phyloP scores from a whole-genome alignment of 1,140 invertebrate genomes.

The Acromyrmex echinatior region DNA sequence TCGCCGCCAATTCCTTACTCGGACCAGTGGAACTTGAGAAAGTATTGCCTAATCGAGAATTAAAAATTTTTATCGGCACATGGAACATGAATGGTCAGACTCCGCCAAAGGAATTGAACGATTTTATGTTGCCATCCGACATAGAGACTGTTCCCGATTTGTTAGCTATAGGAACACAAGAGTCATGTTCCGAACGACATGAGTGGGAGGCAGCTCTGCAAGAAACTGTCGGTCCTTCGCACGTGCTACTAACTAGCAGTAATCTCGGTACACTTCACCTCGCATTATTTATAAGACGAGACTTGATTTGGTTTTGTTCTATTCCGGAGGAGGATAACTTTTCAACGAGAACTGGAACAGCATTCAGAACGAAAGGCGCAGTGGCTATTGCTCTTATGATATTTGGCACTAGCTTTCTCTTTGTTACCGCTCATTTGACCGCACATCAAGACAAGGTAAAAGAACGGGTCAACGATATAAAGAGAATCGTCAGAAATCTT shows the following conservation, averaged over 20 bases:
- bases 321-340: slow-evolving; percentile 95
- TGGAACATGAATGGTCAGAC: slow-evolving; percentile 98
- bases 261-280: slow-evolving; percentile 93
- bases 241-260: slow-evolving; percentile 90
- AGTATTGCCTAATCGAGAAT: slow-evolving; percentile 93
- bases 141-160: slow-evolving; percentile 96
- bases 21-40: slow-evolving; percentile 94
- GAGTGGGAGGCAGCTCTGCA: slow-evolving; percentile 97
- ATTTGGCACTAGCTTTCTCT: slow-evolving; percentile 97
- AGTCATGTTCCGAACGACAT: slow-evolving; percentile 93
- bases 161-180: slow-evolving; percentile 96
- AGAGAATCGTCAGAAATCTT: slow-evolving; percentile 93
- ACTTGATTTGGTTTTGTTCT: slow-evolving; percentile 97
- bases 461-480: slow-evolving; percentile 94
- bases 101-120: slow-evolving; percentile 93
- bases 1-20: slow-evolving; percentile 92
- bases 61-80: slow-evolving; percentile 96
- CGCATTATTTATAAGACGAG: slow-evolving; percentile 94
- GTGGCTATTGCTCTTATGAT: slow-evolving; percentile 95
- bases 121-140: slow-evolving; percentile 94
- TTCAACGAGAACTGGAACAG: slow-evolving; percentile 94
- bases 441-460: slow-evolving; percentile 96
- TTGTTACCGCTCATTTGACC: slow-evolving; percentile 97
- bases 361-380: slow-evolving; percentile 97
- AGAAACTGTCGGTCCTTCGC: slow-evolving; percentile 96